Base-by-base conservation (phyloP, 2,113 vertebrate genomes). In the Hiodon tergisus region DNA sequence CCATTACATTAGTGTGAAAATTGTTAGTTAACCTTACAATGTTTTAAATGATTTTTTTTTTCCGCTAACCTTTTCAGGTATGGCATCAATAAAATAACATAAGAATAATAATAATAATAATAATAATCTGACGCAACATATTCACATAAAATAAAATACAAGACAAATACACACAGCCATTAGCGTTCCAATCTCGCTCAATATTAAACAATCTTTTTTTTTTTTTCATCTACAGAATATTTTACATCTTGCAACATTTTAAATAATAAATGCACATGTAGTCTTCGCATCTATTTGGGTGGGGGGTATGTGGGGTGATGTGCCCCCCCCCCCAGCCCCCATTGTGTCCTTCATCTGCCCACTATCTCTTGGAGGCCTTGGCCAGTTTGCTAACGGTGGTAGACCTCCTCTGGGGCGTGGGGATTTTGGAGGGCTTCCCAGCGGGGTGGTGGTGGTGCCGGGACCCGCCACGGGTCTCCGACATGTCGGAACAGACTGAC, bases 141-240 rank as follows among this genome's bases (percentile, higher is more conserved):
- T 93, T 94, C 93, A 95, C 92, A 93, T 89, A 93, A 95, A 96
- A 93, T 91, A 91, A 96, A 93, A 88, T 90, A 92, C 89, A 94
- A 89, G 94, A 95, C 94, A 94, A 94, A 94, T 93, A 93, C 94
- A 96, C 94, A 95, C 96, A 93, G 94, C 95, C 92, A 90, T 94
- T 87, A 87, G 92, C 92, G 91, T 93, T 95, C 93, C 95, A 95
- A 94, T 91, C 91, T 88, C 93, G 92, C 88, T 90, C 81, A 82
- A 91, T 94, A 95, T 94, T 93, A 95, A 93, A 95, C 91, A 92
- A 90, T 93, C 91, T 91, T 92, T 90, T 93, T 91, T 95, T 92
- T 86, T 88, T 87, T 90, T 91, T 90, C 31, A 31, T 95, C 90
- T 93, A 95, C 89, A 92, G 89, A 92, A 91, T 98, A 98, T 95